Conservation (phyloP, 2,797 vertebrate species). For the Heteromormyrus szaboi region DNA sequence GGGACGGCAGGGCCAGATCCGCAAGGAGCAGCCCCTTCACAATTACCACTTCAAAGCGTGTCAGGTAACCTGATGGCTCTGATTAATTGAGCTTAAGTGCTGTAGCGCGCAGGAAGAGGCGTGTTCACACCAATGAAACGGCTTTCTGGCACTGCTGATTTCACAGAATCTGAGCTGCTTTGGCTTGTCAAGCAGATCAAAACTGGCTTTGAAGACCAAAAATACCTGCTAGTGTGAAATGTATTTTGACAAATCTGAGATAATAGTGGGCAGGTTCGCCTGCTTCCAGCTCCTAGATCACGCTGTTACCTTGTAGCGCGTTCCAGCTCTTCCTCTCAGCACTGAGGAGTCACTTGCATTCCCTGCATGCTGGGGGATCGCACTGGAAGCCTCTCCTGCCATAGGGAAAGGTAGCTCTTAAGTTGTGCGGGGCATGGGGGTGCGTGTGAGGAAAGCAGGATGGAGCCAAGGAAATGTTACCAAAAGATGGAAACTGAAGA, state of each 20-base stretch:
- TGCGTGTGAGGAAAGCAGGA: constrained; percentile 4
- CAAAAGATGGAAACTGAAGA: background rate
- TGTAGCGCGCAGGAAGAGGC: constrained; percentile 61
- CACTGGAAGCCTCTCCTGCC: constrained; percentile 61
- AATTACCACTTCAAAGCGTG: constrained; percentile 69
- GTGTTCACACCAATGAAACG: constrained; percentile 57
- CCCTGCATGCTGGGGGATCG: constrained; percentile 33
- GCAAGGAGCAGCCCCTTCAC: constrained; percentile 57
- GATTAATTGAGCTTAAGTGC: constrained; percentile 73
- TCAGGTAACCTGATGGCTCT: constrained; percentile 64
- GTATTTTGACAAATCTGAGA: constrained; percentile 76
- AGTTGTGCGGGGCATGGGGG: constrained; percentile 30
- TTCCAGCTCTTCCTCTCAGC: constrained; percentile 55
- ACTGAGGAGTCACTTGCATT: constrained; percentile 29
- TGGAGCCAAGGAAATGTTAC: background rate
- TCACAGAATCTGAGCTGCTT: constrained; percentile 71
- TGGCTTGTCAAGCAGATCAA: constrained; percentile 68
- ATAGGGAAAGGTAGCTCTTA: constrained; percentile 23
- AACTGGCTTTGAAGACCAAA: constrained; percentile 72
- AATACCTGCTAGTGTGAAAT: constrained; percentile 75
- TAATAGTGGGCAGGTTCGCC: constrained; percentile 51
- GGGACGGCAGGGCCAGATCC: constrained; percentile 54
- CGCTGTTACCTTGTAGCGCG: constrained; percentile 64
- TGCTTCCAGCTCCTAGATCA: constrained; percentile 34
- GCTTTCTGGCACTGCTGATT: constrained; percentile 66